phyloP scores from a whole-genome alignment of 2,113 vertebrate genomes.

The Hemiprocne comata region DNA sequence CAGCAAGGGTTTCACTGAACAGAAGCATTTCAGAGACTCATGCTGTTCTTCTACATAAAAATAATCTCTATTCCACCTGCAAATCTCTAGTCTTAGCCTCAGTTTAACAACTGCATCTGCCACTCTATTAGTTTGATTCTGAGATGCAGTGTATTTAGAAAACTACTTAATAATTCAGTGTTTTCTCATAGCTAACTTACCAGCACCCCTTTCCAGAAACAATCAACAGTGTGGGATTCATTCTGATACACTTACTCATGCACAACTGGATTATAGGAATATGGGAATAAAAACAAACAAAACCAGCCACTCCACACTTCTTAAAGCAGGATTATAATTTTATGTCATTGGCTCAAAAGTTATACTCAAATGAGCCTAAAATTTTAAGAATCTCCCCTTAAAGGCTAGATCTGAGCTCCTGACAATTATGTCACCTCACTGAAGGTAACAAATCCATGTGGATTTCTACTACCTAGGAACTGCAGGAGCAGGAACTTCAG shows the following conservation, averaged over 20 bases:
- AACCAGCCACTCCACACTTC: neutral
- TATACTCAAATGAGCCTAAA: neutral
- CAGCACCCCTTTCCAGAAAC: neutral
- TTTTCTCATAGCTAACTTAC: neutral
- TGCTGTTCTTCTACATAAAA: neutral
- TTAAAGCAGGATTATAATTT: neutral
- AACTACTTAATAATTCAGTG: constrained; percentile 44
- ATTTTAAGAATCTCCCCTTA: neutral
- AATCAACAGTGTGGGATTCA: neutral
- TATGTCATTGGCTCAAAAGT: neutral
- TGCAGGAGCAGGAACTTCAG: neutral
- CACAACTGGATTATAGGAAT: neutral
- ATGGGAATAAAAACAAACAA: neutral
- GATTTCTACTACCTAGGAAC: neutral
- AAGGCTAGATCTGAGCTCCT: neutral
- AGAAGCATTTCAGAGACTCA: neutral
- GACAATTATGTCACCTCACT: neutral
- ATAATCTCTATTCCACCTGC: neutral
- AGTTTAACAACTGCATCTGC: neutral
- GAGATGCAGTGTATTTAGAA: constrained; percentile 20
- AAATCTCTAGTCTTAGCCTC: neutral
- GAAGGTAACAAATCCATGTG: neutral
- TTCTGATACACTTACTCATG: neutral
- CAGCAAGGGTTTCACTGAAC: neutral
- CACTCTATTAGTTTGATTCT: neutral